Conservation (phyloP, 2,113 vertebrate genomes). For the Brachypodius melanocephalos region DNA sequence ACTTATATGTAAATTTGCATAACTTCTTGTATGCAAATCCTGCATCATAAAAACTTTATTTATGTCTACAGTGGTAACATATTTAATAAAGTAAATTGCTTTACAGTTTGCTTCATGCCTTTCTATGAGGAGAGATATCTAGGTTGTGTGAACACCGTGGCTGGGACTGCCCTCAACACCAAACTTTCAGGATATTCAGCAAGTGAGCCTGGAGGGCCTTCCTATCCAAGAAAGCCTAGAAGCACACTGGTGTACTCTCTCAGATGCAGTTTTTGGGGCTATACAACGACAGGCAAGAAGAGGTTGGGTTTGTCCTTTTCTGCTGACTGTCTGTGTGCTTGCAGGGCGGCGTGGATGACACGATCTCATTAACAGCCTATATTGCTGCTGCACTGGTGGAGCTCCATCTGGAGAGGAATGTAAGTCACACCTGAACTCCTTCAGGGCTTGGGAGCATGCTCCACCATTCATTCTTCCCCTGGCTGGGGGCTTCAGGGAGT, state of each 20-base stretch:
- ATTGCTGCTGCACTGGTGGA: conserved; percentile 75
- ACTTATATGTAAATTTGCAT: neutral
- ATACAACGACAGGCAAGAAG: neutral
- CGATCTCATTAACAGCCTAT: conserved; percentile 79
- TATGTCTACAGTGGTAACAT: neutral
- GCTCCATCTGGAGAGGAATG: conserved; percentile 40
- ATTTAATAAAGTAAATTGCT: neutral
- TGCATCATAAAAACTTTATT: neutral
- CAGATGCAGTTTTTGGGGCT: neutral
- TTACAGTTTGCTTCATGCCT: neutral
- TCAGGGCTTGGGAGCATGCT: neutral
- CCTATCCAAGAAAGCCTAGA: neutral
- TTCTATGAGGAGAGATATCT: neutral
- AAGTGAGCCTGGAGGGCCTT: neutral
- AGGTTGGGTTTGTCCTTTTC: neutral
- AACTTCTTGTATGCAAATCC: neutral
- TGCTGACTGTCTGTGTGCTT: neutral
- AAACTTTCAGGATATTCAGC: neutral
- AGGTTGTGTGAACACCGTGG: neutral
- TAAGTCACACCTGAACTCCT: neutral
- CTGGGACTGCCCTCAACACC: neutral
- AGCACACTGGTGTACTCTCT: neutral
- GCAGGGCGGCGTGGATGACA: conserved; percentile 81
- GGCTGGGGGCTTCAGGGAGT: neutral
- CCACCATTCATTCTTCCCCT: neutral